Evolutionary conservation across 2,888 invertebrate species (phyloP).

Genomic region (Margaritifera margaritifera): DNA sequence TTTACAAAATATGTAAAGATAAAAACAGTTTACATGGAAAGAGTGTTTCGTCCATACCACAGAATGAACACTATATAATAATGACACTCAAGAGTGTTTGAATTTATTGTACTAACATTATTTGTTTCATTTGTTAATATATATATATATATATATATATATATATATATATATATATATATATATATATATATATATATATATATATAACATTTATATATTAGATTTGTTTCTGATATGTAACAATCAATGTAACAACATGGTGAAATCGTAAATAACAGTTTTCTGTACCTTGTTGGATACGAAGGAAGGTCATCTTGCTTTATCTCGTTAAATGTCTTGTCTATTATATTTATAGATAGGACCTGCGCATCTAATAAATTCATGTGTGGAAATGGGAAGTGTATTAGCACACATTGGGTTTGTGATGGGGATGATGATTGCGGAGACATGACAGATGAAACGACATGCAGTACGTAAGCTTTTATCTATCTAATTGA

Average conservation of each 20-base stretch:
- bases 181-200: too few species aligned
- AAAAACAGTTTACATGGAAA: background rate
- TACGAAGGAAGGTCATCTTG: background rate
- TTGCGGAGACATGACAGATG: conserved; percentile 95
- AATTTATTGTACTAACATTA: too few species aligned
- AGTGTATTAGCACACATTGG: conserved; percentile 77
- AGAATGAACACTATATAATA: too few species aligned
- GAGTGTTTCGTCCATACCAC: too few species aligned
- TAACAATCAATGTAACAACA: too few species aligned
- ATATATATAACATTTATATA: too few species aligned
- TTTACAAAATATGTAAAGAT: background rate
- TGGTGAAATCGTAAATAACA: too few species aligned
- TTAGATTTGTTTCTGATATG: background rate
- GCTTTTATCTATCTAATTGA: background rate
- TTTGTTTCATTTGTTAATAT: background rate
- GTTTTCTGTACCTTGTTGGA: too few species aligned
- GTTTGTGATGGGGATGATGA: conserved; percentile 97
- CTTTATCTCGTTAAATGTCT: background rate
- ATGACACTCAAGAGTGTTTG: too few species aligned
- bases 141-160: background rate
- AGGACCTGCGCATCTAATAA: conserved; percentile 70
- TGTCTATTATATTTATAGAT: conserved; percentile 29
- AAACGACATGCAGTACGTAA: conserved; percentile 84
- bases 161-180: too few species aligned
- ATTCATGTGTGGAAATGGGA: conserved; percentile 59